A percentile compares a stretch with the other conserved stretches of the same genome.
These are phyloP conservation scores for Sarcophaga variegata DNA, from an alignment of 2,888 invertebrate genomes.

Conservation along the genomic window DNA sequence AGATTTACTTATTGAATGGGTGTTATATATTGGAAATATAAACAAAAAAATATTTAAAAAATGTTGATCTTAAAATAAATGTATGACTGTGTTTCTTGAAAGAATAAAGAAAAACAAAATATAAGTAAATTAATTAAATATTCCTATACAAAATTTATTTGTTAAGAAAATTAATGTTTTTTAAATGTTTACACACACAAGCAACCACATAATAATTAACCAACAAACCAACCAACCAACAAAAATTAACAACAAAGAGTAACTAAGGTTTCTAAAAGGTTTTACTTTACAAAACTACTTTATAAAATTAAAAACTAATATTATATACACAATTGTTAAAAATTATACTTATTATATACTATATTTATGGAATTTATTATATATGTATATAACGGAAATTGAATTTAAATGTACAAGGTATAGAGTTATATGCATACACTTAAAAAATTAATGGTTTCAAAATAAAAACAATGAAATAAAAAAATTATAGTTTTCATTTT, in stretches of 20 bases:
- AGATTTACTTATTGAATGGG: constrained; percentile 25
- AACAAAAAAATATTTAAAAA: constrained; percentile 13
- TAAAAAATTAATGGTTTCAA: constrained; percentile 55
- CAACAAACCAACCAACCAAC: constrained; percentile 9
- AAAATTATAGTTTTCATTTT: background rate
- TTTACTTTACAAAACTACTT: background rate
- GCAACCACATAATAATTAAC: constrained; percentile 9
- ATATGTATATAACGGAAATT: background rate
- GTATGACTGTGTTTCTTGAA: constrained; percentile 50
- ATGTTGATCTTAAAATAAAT: background rate
- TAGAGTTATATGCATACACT: background rate
- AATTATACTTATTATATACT: background rate
- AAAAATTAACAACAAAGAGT: background rate
- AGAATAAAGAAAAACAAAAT: constrained; percentile 4
- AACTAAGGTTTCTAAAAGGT: constrained; percentile 26
- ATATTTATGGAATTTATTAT: constrained; percentile 27
- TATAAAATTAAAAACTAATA: constrained; percentile 17
- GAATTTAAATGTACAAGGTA: constrained; percentile 60
- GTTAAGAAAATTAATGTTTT: constrained; percentile 51
- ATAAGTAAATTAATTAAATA: background rate
- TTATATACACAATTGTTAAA: constrained; percentile 41
- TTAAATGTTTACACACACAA: constrained; percentile 58
- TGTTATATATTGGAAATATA: constrained; percentile 19
- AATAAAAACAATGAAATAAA: constrained; percentile 44
- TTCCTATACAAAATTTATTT: background rate